Percentiles rank a stretch among this genome's conserved stretches.
These are phyloP conservation scores for Dryadula phaetusa DNA, from an alignment of 2,888 invertebrate genomes.

Conservation along the genomic window DNA sequence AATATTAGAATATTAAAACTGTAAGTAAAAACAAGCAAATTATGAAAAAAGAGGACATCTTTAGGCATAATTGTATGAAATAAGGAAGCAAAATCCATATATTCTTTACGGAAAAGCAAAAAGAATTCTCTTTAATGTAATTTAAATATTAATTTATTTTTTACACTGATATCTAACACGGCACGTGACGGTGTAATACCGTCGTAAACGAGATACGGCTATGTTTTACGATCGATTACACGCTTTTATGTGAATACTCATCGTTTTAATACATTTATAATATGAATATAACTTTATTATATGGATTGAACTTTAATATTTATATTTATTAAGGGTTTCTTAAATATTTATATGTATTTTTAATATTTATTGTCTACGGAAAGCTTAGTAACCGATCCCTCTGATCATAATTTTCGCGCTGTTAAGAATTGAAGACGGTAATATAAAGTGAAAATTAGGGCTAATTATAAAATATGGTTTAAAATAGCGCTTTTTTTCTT, in stretches of 20 bases:
- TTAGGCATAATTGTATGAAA: background rate
- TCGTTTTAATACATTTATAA: conserved; percentile 38
- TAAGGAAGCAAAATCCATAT: background rate
- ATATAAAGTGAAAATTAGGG: no score
- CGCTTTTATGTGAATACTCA: conserved; percentile 59
- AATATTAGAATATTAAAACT: no score
- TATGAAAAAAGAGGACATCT: background rate
- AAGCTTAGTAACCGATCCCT: no score
- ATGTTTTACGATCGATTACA: conserved; percentile 59
- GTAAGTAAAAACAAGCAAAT: no score
- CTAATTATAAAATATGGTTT: no score
- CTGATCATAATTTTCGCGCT: no score
- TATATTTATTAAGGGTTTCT: background rate
- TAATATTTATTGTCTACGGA: no score
- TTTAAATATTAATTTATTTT: conserved; percentile 36
- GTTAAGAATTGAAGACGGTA: no score
- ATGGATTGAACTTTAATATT: background rate
- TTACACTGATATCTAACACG: conserved; percentile 49
- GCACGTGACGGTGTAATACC: conserved; percentile 56
- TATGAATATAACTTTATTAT: background rate
- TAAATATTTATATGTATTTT: no score
- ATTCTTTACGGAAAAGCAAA: background rate
- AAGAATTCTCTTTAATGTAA: conserved; percentile 1
- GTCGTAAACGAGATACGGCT: conserved; percentile 62
- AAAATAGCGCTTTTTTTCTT: no score